Percentiles rank a stretch among this genome's conserved stretches.
phyloP scores from a whole-genome alignment of 2,113 vertebrate species.

The human region DNA sequence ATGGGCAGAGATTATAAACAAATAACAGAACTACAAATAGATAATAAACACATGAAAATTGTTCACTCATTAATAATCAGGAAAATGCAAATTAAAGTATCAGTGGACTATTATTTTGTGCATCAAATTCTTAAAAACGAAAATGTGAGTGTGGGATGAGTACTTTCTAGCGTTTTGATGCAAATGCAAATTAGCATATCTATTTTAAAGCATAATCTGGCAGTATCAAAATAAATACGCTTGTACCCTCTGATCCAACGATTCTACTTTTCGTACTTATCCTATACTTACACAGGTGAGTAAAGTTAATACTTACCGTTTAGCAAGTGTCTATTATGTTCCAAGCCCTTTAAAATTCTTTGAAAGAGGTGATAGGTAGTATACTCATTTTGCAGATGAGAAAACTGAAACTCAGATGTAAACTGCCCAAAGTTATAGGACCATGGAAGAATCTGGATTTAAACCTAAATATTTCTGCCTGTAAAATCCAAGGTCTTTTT shows the following conservation, averaged over 20 bases:
- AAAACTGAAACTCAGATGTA: slow-evolving; percentile 37
- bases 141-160: not conserved
- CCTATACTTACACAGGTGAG: not conserved
- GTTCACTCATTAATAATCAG: not conserved
- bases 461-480: slow-evolving; percentile 22
- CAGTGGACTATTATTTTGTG: not conserved
- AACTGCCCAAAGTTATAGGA: slow-evolving; percentile 25
- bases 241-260: not conserved
- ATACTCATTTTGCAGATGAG: slow-evolving; percentile 36
- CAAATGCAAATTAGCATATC: not conserved
- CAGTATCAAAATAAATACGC: slow-evolving; percentile 11
- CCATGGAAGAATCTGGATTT: not conserved
- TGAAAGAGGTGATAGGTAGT: not conserved
- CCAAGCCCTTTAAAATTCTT: slow-evolving; percentile 34
- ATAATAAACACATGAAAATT: not conserved
- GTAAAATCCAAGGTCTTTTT: slow-evolving; percentile 23
- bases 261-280: not conserved
- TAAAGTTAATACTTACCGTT: not conserved
- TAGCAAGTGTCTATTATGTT: slow-evolving; percentile 11
- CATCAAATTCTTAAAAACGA: slow-evolving; percentile 27
- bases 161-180: not conserved
- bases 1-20: not conserved
- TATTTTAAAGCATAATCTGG: slow-evolving; percentile 19
- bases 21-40: slow-evolving; percentile 19
- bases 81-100: not conserved